phyloP scores from a whole-genome alignment of 2,888 invertebrate species.

The Didymodactylos carnosus region DNA sequence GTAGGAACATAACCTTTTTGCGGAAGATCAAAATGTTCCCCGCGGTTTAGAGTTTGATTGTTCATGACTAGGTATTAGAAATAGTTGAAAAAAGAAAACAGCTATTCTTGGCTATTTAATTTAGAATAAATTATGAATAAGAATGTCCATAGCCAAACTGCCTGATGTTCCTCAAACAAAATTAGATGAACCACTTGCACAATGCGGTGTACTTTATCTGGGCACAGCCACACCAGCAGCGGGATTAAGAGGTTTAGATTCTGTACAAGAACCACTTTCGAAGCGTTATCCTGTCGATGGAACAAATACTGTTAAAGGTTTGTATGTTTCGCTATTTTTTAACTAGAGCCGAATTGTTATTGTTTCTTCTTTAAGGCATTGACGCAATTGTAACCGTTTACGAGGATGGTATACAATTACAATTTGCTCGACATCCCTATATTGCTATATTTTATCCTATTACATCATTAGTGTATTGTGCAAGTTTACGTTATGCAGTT shows the following conservation, averaged over 20 bases:
- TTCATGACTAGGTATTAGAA: too few species aligned
- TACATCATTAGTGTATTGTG: slow-evolving; percentile 25
- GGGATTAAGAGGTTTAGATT: background rate
- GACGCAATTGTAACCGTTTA: background rate
- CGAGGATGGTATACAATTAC: slow-evolving; percentile 64
- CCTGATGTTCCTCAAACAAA: background rate
- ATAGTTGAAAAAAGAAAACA: too few species aligned
- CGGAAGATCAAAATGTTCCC: too few species aligned
- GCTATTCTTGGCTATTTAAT: too few species aligned
- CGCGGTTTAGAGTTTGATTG: too few species aligned
- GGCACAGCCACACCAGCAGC: background rate
- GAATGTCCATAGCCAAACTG: background rate
- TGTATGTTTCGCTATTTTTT: background rate
- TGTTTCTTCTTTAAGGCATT: background rate
- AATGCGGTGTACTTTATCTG: background rate
- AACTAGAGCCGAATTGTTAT: background rate
- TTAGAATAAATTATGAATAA: too few species aligned
- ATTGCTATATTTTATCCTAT: slow-evolving; percentile 28
- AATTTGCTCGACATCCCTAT: slow-evolving; percentile 48
- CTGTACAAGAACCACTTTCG: background rate
- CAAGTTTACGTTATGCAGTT: slow-evolving; percentile 25
- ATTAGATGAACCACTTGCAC: background rate
- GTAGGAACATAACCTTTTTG: too few species aligned
- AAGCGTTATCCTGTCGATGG: background rate
- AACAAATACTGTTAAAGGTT: background rate